phyloP scores from a whole-genome alignment of 2,888 invertebrate species.

The Schizotus pectinicornis region DNA sequence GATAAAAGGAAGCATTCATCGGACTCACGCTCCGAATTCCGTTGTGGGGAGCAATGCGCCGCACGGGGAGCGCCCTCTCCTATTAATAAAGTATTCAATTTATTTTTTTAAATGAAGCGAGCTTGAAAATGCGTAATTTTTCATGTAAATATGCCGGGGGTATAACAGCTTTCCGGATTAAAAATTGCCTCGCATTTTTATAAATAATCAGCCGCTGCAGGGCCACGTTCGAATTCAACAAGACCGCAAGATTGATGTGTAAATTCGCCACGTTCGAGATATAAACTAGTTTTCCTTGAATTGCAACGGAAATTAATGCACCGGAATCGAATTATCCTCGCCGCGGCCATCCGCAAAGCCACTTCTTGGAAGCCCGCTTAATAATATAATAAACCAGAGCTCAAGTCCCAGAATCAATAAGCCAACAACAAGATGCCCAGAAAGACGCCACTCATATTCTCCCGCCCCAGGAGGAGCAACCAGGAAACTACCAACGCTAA shows the following conservation, averaged over 20 bases:
- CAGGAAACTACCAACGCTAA: too few relatives aligned
- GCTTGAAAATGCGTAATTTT: constrained; percentile 37
- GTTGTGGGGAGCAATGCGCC: constrained; percentile 35
- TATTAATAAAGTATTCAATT: constrained; percentile 43
- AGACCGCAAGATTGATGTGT: constrained; percentile 1
- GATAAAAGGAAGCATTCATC: constrained; percentile 28
- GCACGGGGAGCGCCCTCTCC: constrained; percentile 29
- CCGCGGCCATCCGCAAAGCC: too few relatives aligned
- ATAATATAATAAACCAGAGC: too few relatives aligned
- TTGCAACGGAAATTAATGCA: too few relatives aligned
- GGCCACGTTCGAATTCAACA: constrained; percentile 8
- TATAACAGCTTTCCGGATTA: constrained; percentile 31
- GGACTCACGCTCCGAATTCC: constrained; percentile 35
- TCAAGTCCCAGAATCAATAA: too few relatives aligned
- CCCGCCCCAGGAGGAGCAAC: too few relatives aligned
- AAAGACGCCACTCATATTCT: too few relatives aligned
- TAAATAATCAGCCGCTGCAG: constrained; percentile 32
- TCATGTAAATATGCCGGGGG: constrained; percentile 38
- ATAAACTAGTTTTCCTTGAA: too few relatives aligned
- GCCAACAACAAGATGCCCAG: too few relatives aligned
- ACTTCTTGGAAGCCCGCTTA: too few relatives aligned
- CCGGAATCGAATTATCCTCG: too few relatives aligned
- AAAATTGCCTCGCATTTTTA: constrained; percentile 39
- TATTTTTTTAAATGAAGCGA: constrained; percentile 39
- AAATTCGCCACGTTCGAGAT: background rate